Evolutionary conservation across 2,797 vertebrate species (phyloP).

Genomic region (Parauchenoglanis punctatus): DNA sequence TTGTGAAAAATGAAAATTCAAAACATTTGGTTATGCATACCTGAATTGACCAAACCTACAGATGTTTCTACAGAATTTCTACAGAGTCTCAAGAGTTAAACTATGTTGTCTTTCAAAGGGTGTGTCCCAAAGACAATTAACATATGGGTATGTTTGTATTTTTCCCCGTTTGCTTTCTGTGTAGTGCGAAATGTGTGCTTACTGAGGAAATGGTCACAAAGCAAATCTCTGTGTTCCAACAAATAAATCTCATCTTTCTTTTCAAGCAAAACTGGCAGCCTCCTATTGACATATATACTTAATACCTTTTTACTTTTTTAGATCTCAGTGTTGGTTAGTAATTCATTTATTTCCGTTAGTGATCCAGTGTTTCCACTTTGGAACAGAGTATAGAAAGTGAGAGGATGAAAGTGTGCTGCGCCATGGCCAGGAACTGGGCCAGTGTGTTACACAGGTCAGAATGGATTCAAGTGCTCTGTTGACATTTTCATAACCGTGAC

Average conservation of each 20-base stretch:
- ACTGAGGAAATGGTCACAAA: not conserved
- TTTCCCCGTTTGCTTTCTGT: not conserved
- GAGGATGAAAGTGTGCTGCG: not conserved
- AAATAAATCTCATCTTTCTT: constrained; percentile 1
- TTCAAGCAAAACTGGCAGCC: not conserved
- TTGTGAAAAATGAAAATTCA: not conserved
- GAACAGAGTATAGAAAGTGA: not conserved
- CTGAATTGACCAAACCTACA: not conserved
- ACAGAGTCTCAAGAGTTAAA: not conserved
- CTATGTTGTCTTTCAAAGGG: not conserved
- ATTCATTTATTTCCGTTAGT: not conserved
- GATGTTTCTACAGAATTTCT: not conserved
- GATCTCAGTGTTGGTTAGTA: not conserved
- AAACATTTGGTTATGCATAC: not conserved
- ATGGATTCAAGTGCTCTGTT: constrained; percentile 10
- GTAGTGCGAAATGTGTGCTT: not conserved
- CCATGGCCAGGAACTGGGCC: not conserved
- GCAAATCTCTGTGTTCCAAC: not conserved
- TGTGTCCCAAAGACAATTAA: not conserved
- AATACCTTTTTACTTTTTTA: not conserved
- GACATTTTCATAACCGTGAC: constrained; percentile 23
- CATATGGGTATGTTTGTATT: not conserved
- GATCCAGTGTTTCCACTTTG: not conserved
- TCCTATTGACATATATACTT: not conserved
- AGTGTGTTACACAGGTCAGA: constrained; percentile 35